These are phyloP conservation scores for Drosophila diplacantha DNA, from an alignment of 2,888 invertebrate species.

Conservation along the genomic window DNA sequence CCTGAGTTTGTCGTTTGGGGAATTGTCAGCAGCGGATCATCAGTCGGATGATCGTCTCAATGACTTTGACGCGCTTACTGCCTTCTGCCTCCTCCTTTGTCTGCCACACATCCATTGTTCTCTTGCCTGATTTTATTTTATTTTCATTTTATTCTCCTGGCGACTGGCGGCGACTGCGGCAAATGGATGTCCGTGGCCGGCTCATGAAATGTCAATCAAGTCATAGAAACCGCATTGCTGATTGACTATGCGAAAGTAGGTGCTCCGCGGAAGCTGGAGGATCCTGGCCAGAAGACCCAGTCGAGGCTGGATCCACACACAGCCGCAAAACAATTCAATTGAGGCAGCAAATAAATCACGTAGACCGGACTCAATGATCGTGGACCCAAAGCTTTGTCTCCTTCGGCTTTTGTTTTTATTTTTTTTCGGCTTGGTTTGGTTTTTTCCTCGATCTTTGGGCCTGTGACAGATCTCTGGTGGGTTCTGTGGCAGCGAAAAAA, in stretches of 20 bases:
- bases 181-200: conserved; percentile 75
- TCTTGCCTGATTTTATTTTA: conserved; percentile 42
- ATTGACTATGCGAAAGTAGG: conserved; percentile 40
- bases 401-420: conserved; percentile 24
- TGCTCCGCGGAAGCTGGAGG: conserved; percentile 45
- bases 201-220: conserved; percentile 78
- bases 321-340: conserved; percentile 77
- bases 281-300: conserved; percentile 2
- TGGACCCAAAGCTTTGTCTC: conserved; percentile 50
- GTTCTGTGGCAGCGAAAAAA: conserved; percentile 26
- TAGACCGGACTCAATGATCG: conserved; percentile 54
- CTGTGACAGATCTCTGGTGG: conserved; percentile 47
- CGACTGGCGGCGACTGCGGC: conserved; percentile 47
- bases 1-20: conserved; percentile 76
- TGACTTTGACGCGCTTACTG: conserved; percentile 52
- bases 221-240: conserved; percentile 39
- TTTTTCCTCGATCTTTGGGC: conserved; percentile 7
- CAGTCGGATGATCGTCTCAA: conserved; percentile 63
- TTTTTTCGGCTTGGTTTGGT: conserved; percentile 1
- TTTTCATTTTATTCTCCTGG: conserved; percentile 46
- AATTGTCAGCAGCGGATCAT: conserved; percentile 73
- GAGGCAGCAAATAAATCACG: conserved; percentile 78
- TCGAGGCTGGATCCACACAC: conserved; percentile 19
- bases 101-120: conserved; percentile 39
- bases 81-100: conserved; percentile 29